Evolutionary conservation across 2,888 invertebrate species (phyloP).

Genomic region (Hydraecia micacea): DNA sequence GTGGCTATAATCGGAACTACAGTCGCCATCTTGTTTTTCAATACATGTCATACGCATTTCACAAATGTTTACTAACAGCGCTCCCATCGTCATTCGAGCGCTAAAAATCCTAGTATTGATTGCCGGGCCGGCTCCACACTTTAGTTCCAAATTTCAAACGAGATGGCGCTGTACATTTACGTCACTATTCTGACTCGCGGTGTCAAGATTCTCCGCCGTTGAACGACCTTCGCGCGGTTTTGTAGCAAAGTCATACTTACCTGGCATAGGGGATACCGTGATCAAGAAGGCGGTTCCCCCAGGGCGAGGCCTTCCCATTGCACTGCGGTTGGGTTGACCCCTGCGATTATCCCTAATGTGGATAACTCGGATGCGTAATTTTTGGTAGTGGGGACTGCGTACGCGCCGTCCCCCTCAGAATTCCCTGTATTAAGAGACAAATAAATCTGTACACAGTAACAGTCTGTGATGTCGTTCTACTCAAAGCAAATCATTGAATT

Average conservation of each 20-base stretch:
- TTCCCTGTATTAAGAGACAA: not conserved
- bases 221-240: constrained; percentile 3
- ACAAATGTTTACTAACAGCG: not conserved
- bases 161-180: constrained; percentile 26
- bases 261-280: constrained; percentile 45
- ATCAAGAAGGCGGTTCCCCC: constrained; percentile 38
- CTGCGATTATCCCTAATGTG: constrained; percentile 63
- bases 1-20: not conserved
- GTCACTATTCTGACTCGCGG: constrained; percentile 33
- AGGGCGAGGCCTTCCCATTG: constrained; percentile 35
- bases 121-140: not conserved
- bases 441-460: not conserved
- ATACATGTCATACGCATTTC: not conserved
- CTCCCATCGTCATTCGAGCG: not conserved
- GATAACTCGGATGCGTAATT: constrained; percentile 47
- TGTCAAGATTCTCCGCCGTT: constrained; percentile 29
- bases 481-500: not conserved
- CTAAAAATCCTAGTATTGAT: not conserved
- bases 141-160: not conserved
- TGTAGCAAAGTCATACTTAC: not conserved
- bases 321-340: constrained; percentile 43
- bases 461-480: not conserved
- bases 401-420: constrained; percentile 41
- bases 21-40: not conserved
- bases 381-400: constrained; percentile 62